Percentiles rank a stretch among this genome's conserved stretches.
Evolutionary conservation across 2,888 invertebrate species (phyloP).

Genomic region (Dioctria linearis): DNA sequence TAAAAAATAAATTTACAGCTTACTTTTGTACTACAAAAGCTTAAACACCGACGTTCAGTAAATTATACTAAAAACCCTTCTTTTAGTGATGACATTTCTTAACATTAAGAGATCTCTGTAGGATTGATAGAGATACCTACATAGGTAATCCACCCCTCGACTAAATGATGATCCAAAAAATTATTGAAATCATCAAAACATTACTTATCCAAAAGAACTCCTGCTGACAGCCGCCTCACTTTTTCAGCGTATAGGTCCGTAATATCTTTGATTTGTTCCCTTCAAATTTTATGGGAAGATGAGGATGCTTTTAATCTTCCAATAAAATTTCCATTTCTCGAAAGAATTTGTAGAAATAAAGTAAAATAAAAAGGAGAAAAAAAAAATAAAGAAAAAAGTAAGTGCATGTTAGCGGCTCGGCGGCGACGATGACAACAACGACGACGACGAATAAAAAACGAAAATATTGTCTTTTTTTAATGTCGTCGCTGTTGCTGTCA

Average conservation of each 20-base stretch:
- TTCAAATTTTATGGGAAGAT: constrained; percentile 14
- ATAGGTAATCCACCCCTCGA: neutral
- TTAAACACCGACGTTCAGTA: too few species aligned
- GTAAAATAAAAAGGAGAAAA: neutral
- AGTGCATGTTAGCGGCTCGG: neutral
- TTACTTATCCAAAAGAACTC: constrained; percentile 36
- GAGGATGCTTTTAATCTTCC: constrained; percentile 41
- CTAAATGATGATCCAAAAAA: constrained; percentile 38
- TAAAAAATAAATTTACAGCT: too few species aligned
- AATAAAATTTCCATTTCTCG: constrained; percentile 43
- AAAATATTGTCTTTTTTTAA: constrained; percentile 16
- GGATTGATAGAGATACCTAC: too few species aligned
- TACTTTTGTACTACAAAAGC: too few species aligned
- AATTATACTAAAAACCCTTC: too few species aligned
- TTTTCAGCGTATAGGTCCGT: neutral
- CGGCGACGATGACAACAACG: neutral
- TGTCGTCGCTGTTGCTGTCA: constrained; percentile 47
- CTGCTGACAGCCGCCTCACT: constrained; percentile 49
- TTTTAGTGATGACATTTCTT: too few species aligned
- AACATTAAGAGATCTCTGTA: too few species aligned
- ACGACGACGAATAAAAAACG: constrained; percentile 37
- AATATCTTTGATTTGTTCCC: neutral
- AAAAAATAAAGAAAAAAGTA: neutral
- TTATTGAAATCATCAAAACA: constrained; percentile 49
- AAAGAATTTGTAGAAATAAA: constrained; percentile 1